These are phyloP conservation scores for Polypterus bichir DNA, from an alignment of 2,113 vertebrate species.

Conservation along the genomic window DNA sequence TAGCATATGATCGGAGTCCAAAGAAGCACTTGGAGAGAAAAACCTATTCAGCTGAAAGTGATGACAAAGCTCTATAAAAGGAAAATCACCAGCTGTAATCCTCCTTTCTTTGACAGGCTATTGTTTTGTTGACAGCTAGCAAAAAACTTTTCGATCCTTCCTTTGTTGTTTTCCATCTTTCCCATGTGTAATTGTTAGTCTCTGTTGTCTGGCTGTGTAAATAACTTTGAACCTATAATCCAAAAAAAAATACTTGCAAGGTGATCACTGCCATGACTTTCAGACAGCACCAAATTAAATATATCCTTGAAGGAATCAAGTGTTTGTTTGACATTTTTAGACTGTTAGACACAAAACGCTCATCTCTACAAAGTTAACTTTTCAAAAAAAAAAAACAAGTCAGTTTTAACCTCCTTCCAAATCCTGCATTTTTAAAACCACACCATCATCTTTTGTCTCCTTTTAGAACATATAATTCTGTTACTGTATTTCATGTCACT, in stretches of 20 bases:
- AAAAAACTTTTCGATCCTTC: neutral
- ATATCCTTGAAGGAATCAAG: too few relatives aligned
- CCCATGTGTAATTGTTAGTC: neutral
- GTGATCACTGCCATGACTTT: too few relatives aligned
- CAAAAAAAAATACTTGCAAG: neutral
- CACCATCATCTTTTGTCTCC: too few relatives aligned
- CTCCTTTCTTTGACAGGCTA: neutral
- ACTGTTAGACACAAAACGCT: too few relatives aligned
- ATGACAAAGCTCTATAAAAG: conserved; percentile 1
- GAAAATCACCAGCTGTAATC: neutral
- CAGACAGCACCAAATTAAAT: too few relatives aligned
- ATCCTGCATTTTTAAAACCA: too few relatives aligned
- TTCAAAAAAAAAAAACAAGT: too few relatives aligned
- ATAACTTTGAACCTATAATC: conserved; percentile 1
- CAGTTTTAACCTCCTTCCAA: too few relatives aligned
- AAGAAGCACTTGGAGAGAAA: neutral
- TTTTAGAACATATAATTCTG: too few relatives aligned
- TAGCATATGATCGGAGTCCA: neutral
- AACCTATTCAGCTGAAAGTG: neutral
- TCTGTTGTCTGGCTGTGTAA: neutral
- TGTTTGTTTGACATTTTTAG: too few relatives aligned
- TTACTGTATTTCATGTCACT: too few relatives aligned
- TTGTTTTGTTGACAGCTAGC: conserved; percentile 1
- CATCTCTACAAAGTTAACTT: too few relatives aligned
- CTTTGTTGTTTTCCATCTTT: neutral